Evolutionary conservation across 1,140 invertebrate species (phyloP), one percentile per base, ranked within the genome.

Genomic region (Drosophila bocki): DNA sequence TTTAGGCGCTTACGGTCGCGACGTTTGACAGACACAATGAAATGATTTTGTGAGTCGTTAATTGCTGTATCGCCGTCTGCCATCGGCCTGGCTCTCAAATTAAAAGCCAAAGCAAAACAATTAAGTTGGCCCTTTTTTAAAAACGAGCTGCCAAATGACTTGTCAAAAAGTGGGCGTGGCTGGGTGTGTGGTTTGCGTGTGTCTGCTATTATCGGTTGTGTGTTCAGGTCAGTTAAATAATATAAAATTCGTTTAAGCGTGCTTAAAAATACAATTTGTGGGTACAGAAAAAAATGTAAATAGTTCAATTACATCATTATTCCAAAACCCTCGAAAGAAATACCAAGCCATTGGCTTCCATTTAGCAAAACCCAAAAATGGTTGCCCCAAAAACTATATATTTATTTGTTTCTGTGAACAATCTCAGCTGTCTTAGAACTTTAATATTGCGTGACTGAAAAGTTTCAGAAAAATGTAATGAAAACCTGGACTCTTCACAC

Each of bases 11-110:
- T 33, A 58, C 35, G 26, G 42, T 54, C 70, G 58, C 81, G 69
- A 62, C 82, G 53, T 81, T 80, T 87, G 80, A 84, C 80, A 87
- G 85, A 87, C 84, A 88, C 80, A 84, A 84, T 80, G 75, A 87
- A 87, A 88, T 87, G 84, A 88, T 88, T 87, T 87, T 87, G 82
- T 87, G 75, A 80, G 68, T 88, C 74, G 80, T 84, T 87, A 87
- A 87, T 78, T 84, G 68, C 64, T 83, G 71, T 87, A 80, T 87
- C 67, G 67, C 61, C 71, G 69, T 57, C 67, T 33, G 57, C 67
- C 76, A 74, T 84, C 77, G 71, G 80, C 81, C 78, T 56, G 74
- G 63, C 77, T 70, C 75, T 84, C 32, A 69, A 77, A 87, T 87
- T 78, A 68, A 83, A 78, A 65, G 53, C 67, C 53, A 45, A 74